A percentile compares a stretch with the other conserved stretches of the same genome.
These are phyloP conservation scores for Microtus oregoni DNA, from an alignment of 2,113 vertebrate species.

Conservation along the genomic window DNA sequence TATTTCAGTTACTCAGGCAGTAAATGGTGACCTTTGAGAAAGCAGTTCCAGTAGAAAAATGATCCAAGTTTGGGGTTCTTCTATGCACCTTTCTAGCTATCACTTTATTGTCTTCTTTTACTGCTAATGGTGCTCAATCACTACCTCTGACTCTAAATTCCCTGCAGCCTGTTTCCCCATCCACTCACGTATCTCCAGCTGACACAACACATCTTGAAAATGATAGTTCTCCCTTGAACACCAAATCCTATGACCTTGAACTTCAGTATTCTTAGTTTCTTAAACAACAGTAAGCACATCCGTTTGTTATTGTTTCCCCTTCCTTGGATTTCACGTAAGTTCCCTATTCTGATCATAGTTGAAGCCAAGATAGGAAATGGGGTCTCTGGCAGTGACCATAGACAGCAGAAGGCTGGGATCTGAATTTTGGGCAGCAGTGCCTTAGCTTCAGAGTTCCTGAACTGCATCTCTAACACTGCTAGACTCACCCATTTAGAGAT, in stretches of 20 bases:
- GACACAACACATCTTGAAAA: background rate
- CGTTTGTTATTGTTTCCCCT: background rate
- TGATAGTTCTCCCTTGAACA: background rate
- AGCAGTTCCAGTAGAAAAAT: constrained; percentile 33
- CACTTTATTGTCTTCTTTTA: background rate
- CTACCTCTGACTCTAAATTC: background rate
- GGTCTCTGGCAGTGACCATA: background rate
- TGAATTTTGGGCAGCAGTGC: constrained; percentile 2
- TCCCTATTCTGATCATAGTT: background rate
- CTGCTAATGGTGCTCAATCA: background rate
- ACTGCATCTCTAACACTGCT: background rate
- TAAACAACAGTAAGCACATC: background rate
- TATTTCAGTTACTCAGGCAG: constrained; percentile 32
- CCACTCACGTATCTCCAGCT: background rate
- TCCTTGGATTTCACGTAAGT: background rate
- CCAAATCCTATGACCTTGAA: background rate
- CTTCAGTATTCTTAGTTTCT: background rate
- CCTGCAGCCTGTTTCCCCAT: background rate
- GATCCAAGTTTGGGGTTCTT: background rate
- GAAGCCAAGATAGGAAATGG: constrained; percentile 25
- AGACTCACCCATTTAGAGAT: constrained; percentile 3
- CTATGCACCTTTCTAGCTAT: background rate
- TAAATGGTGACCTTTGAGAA: constrained; percentile 55
- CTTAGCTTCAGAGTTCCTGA: background rate
- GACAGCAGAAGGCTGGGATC: background rate